Evolutionary conservation across 2,113 vertebrate species (phyloP).

Genomic region (Mungos mungo): DNA sequence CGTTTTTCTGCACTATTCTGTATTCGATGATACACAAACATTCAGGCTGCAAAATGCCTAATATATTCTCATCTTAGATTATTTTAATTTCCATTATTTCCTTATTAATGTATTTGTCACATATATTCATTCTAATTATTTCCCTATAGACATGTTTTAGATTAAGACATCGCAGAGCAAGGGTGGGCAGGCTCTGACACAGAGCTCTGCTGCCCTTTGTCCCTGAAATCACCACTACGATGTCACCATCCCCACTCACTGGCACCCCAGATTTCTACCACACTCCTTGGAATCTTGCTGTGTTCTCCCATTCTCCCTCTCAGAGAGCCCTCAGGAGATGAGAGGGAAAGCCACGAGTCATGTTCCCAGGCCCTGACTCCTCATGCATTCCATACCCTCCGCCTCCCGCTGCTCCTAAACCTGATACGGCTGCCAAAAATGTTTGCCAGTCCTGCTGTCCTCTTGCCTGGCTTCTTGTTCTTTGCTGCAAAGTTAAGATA

Average conservation of each 20-base stretch:
- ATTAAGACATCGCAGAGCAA: not conserved
- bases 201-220: not conserved
- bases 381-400: no score
- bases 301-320: not conserved
- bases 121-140: not conserved
- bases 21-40: constrained; percentile 16
- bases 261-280: not conserved
- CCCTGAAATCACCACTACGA: not conserved
- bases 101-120: not conserved
- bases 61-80: constrained; percentile 8
- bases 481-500: not conserved
- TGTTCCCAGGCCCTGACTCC: not conserved
- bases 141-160: not conserved
- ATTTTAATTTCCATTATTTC: constrained; percentile 3
- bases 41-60: not conserved
- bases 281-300: not conserved
- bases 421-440: not conserved
- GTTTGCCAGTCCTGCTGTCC: not conserved
- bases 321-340: not conserved
- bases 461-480: not conserved
- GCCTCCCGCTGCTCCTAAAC: not conserved
- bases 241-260: not conserved
- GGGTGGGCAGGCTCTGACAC: not conserved
- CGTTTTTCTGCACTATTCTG: not conserved
- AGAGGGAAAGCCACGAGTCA: constrained; percentile 11